Conservation (phyloP, 1,140 invertebrate species). For the Cydia splendana region DNA sequence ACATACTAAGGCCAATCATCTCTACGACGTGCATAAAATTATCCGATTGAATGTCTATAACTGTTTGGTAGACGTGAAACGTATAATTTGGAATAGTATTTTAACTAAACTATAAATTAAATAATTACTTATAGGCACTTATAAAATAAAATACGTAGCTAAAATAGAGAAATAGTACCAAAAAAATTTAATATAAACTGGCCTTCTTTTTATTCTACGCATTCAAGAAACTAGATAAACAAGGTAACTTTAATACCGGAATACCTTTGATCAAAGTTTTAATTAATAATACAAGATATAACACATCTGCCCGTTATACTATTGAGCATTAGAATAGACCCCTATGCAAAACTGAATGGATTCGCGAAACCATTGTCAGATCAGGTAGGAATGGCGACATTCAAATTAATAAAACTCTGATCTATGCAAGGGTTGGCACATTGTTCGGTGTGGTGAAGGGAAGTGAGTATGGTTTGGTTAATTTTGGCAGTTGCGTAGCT, state of each 20-base stretch:
- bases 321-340: constrained; percentile 63
- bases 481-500: not conserved
- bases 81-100: too few relatives aligned
- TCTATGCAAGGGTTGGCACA: constrained; percentile 64
- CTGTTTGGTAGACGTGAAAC: too few relatives aligned
- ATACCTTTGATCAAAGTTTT: constrained; percentile 1
- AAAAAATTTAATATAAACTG: not conserved
- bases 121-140: too few relatives aligned
- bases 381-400: constrained; percentile 78
- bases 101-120: too few relatives aligned
- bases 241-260: constrained; percentile 11
- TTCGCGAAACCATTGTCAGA: constrained; percentile 65
- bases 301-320: constrained; percentile 62
- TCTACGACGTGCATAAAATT: too few relatives aligned
- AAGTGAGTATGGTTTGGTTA: constrained; percentile 25
- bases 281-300: constrained; percentile 33
- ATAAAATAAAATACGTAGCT: too few relatives aligned
- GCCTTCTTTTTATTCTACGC: not conserved
- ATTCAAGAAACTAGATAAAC: not conserved
- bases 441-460: constrained; percentile 49
- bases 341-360: constrained; percentile 75
- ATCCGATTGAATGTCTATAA: too few relatives aligned
- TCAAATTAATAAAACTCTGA: constrained; percentile 74
- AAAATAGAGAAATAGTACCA: too few relatives aligned
- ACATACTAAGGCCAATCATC: too few relatives aligned